A percentile compares a stretch with the other conserved stretches of the same genome.
Evolutionary conservation across 1,140 invertebrate genomes (phyloP).

Genomic region (Chironomus striatipennis): DNA sequence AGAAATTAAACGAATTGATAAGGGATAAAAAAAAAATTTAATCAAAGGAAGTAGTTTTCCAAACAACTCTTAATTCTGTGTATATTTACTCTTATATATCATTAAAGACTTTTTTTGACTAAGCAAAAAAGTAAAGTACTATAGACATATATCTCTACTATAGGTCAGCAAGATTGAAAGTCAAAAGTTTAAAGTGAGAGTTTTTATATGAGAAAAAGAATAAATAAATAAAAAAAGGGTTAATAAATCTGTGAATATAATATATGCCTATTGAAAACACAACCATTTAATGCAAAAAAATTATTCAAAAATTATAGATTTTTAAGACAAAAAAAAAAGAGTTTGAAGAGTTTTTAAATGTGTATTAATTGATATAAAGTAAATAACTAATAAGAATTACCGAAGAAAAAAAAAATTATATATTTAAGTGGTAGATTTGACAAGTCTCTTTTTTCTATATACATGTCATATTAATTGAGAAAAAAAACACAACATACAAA

Average conservation of each 20-base stretch:
- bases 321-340: not conserved
- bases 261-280: slow-evolving; percentile 21
- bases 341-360: slow-evolving; percentile 22
- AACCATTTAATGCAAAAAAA: slow-evolving; percentile 20
- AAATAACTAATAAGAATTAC: not conserved
- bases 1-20: not conserved
- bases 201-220: not conserved
- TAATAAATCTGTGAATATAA: slow-evolving; percentile 21
- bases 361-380: slow-evolving; percentile 10
- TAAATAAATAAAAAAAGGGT: not conserved
- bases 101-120: not conserved
- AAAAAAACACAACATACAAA: not conserved
- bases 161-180: not conserved
- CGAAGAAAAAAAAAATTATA: slow-evolving; percentile 1
- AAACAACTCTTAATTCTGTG: not conserved
- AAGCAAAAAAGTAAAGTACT: not conserved
- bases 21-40: not conserved
- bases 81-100: slow-evolving; percentile 1
- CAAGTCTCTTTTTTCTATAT: slow-evolving; percentile 1
- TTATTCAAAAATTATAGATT: not conserved
- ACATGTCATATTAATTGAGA: not conserved
- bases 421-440: slow-evolving; percentile 17
- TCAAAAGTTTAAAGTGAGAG: not conserved
- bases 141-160: not conserved
- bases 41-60: not conserved